phyloP scores from a whole-genome alignment of 2,113 vertebrate species.

The Carlito syrichta region DNA sequence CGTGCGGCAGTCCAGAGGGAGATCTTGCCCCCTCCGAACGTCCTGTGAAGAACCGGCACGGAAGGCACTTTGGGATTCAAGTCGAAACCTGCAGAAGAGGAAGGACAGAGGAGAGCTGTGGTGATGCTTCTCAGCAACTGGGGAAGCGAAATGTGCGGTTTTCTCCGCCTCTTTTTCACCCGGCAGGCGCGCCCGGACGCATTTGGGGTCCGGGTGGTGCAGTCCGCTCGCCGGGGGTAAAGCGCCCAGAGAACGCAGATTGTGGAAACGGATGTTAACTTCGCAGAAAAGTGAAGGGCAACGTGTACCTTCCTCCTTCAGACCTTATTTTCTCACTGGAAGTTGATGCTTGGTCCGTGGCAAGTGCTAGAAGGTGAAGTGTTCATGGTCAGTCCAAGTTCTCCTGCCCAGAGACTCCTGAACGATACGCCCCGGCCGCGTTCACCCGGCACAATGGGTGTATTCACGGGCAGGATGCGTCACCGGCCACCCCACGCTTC shows the following conservation, averaged over 20 bases:
- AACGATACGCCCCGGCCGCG: background rate
- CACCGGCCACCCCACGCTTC: slow-evolving; percentile 26
- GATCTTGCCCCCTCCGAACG: background rate
- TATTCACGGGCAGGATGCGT: slow-evolving; percentile 50
- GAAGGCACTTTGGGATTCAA: slow-evolving; percentile 47
- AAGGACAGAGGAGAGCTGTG: slow-evolving; percentile 2
- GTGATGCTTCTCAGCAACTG: background rate
- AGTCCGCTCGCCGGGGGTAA: background rate
- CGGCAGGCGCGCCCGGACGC: background rate
- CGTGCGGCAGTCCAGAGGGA: background rate
- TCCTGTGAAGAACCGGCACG: background rate
- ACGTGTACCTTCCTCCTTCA: background rate
- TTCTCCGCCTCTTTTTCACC: background rate
- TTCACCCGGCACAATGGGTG: slow-evolving; percentile 49
- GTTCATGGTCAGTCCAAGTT: background rate
- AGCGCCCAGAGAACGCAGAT: background rate
- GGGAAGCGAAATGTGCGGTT: background rate
- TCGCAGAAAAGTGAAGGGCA: background rate
- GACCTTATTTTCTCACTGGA: background rate
- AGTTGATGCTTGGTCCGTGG: background rate
- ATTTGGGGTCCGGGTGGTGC: background rate
- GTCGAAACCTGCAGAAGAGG: slow-evolving; percentile 47
- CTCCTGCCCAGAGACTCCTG: background rate
- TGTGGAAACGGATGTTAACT: background rate
- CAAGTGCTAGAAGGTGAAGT: slow-evolving; percentile 4